Evolutionary conservation across 2,888 invertebrate genomes (phyloP), one percentile per base, ranked within the genome.

Genomic region (Cryptophagus acutangulus): DNA sequence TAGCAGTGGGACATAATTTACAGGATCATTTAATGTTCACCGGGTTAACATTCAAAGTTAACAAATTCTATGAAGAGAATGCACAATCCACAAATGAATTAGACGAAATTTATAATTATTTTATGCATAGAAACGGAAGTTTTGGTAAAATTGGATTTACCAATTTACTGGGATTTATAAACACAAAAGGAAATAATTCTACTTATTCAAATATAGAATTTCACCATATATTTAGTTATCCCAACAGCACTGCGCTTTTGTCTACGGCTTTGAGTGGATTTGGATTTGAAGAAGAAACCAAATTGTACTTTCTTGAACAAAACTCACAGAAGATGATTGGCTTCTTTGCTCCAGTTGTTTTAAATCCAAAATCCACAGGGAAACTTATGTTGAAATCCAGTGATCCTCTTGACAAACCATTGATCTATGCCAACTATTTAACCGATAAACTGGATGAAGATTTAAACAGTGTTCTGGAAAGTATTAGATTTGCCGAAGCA

Each of bases 351-450:
- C 44, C 52, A 10, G 43, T 45, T 3, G n/a, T 62, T 6, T 36
- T 59, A 1, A 59, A 58, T 28, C 76, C 76, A 0, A 71, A 74
- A 61, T 77, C 77, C 1, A 71, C 67, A 31, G 81, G 81, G 9
- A 61, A 61, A 41, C 57, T 86, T 2, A 66, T 70, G 40, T 61
- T 86, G 9, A 62, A 63, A 29, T 75, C 76, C 1, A 65, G 62
- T 1, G 63, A 83, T 59, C 79, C 82, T 0, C 60, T 67, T 16
- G 76, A 79, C 3, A 67, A 74, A 38, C 83, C 84, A 0, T 53
- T 72, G 15, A 78, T 85, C 31, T 69, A 77, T 52, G 70, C 81
- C 1, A 81, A 82, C 53, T 84, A 83, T 61, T 72, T 85, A 16
- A 61, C 70, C 0, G 72, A 79, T 13, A 54, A 66, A 1, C n/a